Percentiles rank a stretch among this genome's conserved stretches.
These are phyloP conservation scores for Orientallactaga bullata DNA, from an alignment of 2,113 vertebrate species.

Conservation along the genomic window DNA sequence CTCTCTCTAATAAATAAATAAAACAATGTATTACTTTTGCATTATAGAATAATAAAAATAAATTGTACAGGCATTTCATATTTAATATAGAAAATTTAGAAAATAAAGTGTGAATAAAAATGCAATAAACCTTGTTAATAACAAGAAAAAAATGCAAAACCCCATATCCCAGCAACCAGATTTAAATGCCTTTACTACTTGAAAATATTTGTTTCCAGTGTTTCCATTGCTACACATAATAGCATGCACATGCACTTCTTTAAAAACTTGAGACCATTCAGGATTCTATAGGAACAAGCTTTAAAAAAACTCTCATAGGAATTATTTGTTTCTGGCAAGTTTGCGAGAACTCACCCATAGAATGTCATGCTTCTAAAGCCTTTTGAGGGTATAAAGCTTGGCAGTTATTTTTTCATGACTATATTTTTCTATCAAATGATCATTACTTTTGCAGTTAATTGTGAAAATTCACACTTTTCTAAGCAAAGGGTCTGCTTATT, in stretches of 20 bases:
- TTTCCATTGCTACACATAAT: background rate
- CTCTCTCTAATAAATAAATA: too few relatives aligned
- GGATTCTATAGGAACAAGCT: background rate
- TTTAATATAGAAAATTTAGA: conserved; percentile 29
- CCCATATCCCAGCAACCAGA: background rate
- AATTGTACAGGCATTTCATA: background rate
- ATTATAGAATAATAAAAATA: conserved; percentile 29
- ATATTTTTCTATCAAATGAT: background rate
- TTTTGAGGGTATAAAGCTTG: background rate
- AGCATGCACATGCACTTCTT: background rate
- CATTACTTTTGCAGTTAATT: background rate
- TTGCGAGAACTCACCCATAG: background rate
- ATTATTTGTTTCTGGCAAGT: conserved; percentile 40
- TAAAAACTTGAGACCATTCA: background rate
- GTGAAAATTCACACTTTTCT: conserved; percentile 29
- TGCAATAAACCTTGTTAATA: too few relatives aligned
- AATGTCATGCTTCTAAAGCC: background rate
- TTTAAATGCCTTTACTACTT: conserved; percentile 14
- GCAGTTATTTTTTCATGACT: background rate
- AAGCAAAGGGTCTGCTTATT: conserved; percentile 9
- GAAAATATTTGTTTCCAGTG: background rate
- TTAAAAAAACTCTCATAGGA: background rate
- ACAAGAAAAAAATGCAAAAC: conserved; percentile 20
- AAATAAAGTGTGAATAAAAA: conserved; percentile 19
- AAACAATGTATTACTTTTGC: background rate